phyloP scores from a whole-genome alignment of 2,113 vertebrate species.

The Pao palembangensis region DNA sequence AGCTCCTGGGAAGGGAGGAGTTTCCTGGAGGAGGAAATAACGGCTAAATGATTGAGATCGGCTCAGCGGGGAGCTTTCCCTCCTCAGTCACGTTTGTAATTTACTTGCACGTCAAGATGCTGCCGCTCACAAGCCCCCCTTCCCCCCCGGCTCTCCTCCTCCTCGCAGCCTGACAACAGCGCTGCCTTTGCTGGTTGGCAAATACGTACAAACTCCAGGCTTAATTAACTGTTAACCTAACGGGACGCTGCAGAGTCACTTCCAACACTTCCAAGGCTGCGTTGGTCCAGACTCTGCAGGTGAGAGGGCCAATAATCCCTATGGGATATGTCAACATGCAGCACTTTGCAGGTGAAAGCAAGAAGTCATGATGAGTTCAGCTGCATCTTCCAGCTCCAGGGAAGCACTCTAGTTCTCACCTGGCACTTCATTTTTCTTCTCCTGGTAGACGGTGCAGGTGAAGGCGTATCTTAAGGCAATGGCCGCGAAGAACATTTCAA shows the following conservation, averaged over 20 bases:
- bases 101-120: conserved; percentile 14
- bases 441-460: conserved; percentile 85
- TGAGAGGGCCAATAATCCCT: conserved; percentile 23
- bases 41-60: conserved; percentile 16
- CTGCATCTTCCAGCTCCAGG: not conserved
- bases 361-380: conserved; percentile 6
- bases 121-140: conserved; percentile 9
- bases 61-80: conserved; percentile 24
- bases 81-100: conserved; percentile 37
- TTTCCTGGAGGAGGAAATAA: conserved; percentile 16
- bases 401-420: conserved; percentile 65
- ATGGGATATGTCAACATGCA: conserved; percentile 10
- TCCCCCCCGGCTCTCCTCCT: not conserved
- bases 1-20: conserved; percentile 9
- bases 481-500: conserved; percentile 92
- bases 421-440: conserved; percentile 83
- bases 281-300: conserved; percentile 9
- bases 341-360: conserved; percentile 7
- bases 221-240: not conserved
- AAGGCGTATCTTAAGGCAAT: conserved; percentile 89
- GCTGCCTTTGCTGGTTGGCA: not conserved
- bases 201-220: conserved; percentile 1
- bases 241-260: too few relatives aligned
- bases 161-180: not conserved
- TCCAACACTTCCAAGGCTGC: conserved; percentile 8